Evolutionary conservation across 2,888 invertebrate species (phyloP).

Genomic region (Calameuta idolon): DNA sequence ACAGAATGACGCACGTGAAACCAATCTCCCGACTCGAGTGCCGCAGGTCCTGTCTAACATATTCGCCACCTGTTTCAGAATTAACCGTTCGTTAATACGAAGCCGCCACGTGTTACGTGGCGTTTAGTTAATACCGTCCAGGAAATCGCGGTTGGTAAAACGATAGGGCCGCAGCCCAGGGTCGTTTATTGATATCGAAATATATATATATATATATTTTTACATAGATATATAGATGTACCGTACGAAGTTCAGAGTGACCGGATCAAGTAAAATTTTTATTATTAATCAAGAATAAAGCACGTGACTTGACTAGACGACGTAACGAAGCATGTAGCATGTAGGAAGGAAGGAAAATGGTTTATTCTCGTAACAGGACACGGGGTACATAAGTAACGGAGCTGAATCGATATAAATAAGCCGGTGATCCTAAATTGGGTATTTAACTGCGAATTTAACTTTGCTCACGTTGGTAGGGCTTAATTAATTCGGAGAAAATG

Average conservation of each 20-base stretch:
- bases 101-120: slow-evolving; percentile 2
- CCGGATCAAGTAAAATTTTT: background rate
- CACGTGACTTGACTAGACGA: background rate
- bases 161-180: background rate
- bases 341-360: background rate
- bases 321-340: too few species aligned
- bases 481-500: background rate
- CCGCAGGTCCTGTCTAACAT: slow-evolving; percentile 1
- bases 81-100: slow-evolving; percentile 4
- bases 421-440: background rate
- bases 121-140: slow-evolving; percentile 1
- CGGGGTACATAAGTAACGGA: background rate
- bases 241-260: background rate
- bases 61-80: slow-evolving; percentile 6
- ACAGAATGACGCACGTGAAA: slow-evolving; percentile 9
- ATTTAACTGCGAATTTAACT: background rate
- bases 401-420: background rate
- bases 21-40: background rate
- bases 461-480: background rate
- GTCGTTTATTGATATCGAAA: background rate
- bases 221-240: background rate
- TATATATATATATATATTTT: background rate
- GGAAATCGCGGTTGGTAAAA: slow-evolving; percentile 2
- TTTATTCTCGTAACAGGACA: background rate
- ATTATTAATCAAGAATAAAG: background rate